Base-by-base conservation (phyloP, 2,888 invertebrate species). In the Phlogophora meticulosa region DNA sequence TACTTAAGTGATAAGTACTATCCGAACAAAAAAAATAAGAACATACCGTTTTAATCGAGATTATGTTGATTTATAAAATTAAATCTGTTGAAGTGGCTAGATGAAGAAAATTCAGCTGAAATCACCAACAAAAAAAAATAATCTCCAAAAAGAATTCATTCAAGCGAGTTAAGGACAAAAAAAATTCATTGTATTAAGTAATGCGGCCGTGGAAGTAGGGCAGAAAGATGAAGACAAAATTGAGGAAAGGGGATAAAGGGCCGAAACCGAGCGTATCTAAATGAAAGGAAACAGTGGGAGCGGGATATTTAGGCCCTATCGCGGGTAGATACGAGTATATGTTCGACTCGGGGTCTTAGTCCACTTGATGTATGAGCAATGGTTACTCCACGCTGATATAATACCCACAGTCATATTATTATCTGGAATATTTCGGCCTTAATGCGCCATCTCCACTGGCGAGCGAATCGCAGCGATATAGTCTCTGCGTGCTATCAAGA, bases 151-250 rank as follows among this genome's bases (percentile, higher is more conserved):
- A 80, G 72, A 78, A 81, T 77, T 80, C 73, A 79, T 76, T 82
- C 72, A 70, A 77, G 72, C 80, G 80, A 86, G 83, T 85, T 84
- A 82, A 78, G 84, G 77, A 80, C 80, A 87, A 85, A 88, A 88
- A 86, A 68, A 84, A 72, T 80, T 86, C 88, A 88, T 91, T 90
- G 88, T 90, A 90, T 89, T 90, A 91, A 87, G 89, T 88, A 90
- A 90, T 85, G 87, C 84, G 84, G 85, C 84, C 75, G 65, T 76
- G 79, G 84, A 86, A 86, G 80, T 86, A 81, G 84, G 81, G 80
- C 73, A 83, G 81, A 74, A 79, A 81, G 87, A 88, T 90, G 89
- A 88, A 90, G 85, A 88, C 86, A 72, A 87, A 87, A 90, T 87
- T 85, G 88, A 85, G 85, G 86, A 86, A 84, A 83, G 70, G 66